phyloP scores from a whole-genome alignment of 2,113 vertebrate species.

The Eulacestoma nigropectus region DNA sequence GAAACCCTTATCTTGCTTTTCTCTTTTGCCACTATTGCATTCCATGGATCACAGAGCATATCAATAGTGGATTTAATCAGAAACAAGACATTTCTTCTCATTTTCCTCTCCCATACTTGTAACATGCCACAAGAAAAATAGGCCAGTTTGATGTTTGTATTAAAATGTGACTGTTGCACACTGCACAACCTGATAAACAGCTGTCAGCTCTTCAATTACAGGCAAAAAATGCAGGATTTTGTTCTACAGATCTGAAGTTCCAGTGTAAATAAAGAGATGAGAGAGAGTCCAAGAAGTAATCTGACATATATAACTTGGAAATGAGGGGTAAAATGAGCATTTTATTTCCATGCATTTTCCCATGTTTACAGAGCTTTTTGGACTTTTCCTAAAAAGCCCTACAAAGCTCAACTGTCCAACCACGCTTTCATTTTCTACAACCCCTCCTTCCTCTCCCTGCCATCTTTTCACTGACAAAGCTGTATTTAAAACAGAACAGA shows the following conservation, averaged over 20 bases:
- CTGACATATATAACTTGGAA: neutral
- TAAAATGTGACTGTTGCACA: neutral
- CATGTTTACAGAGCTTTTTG: neutral
- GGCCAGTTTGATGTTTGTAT: neutral
- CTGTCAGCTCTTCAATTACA: neutral
- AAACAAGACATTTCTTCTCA: constrained; percentile 16
- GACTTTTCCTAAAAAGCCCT: neutral
- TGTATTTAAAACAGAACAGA: neutral
- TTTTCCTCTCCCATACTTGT: neutral
- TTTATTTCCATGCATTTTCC: neutral
- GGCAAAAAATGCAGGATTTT: neutral
- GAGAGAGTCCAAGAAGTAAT: neutral
- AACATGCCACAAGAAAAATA: neutral
- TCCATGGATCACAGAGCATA: constrained; percentile 42
- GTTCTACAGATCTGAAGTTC: neutral
- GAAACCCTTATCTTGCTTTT: neutral
- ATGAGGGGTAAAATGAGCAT: neutral
- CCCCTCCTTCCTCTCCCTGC: neutral
- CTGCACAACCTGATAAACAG: neutral
- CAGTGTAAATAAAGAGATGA: neutral
- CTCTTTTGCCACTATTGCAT: neutral
- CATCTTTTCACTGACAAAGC: neutral
- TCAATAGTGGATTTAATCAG: constrained; percentile 19
- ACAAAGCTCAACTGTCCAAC: neutral
- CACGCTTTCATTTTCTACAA: neutral